Evolutionary conservation across 2,113 vertebrate species (phyloP).

Genomic region (Cinclus cinclus): DNA sequence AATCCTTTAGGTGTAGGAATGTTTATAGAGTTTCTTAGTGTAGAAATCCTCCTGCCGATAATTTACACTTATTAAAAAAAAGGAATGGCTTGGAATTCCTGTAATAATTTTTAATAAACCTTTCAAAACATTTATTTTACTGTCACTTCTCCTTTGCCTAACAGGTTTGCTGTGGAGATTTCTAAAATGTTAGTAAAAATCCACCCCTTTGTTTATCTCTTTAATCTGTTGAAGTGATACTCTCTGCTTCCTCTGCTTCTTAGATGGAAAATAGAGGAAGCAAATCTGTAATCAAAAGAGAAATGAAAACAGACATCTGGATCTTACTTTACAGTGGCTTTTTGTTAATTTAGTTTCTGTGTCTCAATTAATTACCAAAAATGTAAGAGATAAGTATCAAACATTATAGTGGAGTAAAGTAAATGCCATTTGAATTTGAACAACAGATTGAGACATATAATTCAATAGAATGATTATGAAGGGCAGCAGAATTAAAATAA

Average conservation of each 20-base stretch:
- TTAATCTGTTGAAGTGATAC: not conserved
- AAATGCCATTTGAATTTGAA: not conserved
- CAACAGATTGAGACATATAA: not conserved
- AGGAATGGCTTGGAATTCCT: not conserved
- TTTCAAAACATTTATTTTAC: not conserved
- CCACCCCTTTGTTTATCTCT: not conserved
- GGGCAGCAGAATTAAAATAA: not conserved
- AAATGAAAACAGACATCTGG: not conserved
- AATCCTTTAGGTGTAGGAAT: not conserved
- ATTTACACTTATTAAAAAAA: not conserved
- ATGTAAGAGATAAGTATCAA: not conserved
- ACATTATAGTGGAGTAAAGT: not conserved
- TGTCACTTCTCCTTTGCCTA: not conserved
- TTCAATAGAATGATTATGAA: not conserved
- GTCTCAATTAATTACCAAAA: not conserved
- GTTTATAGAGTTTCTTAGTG: not conserved
- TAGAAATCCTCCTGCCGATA: not conserved
- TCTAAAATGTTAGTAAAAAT: not conserved
- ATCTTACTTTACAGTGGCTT: not conserved
- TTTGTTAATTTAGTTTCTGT: not conserved
- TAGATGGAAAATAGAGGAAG: not conserved
- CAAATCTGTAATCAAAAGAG: not conserved
- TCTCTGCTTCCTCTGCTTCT: not conserved
- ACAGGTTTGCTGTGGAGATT: not conserved
- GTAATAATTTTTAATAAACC: not conserved